Evolutionary conservation across 2,113 vertebrate genomes (phyloP), one percentile per base, ranked within the genome.

Genomic region (Cariama cristata): DNA sequence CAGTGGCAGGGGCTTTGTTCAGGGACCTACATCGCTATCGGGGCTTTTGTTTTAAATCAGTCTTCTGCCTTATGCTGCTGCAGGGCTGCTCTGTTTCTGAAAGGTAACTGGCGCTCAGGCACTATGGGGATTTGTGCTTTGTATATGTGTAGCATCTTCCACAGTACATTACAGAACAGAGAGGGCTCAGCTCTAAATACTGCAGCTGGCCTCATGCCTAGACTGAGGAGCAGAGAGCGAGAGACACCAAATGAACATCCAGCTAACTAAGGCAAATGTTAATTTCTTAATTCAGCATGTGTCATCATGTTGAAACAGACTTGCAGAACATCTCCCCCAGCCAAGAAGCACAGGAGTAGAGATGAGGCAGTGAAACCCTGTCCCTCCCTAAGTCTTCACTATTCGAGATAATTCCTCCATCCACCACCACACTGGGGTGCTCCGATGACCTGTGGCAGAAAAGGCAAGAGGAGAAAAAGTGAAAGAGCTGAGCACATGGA

Each of bases 1-100:
- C 42, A 4, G 49, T 1, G 28, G 6, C 50, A 1, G 12, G 24
- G 9, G 3, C 2, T 1, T 18, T 11, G 55, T 22, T 14, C 79
- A 2, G 69, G 30, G 13, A 38, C 40, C 17, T 6, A 3, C 5
- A 4, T 5, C 10, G 1, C 47, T 19, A 0, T 13, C 7, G 0
- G 21, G 11, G 38, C 0, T 4, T 44, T 11, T 30, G 38, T 12
- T 50, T 28, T n/a, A 18, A 23, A 35, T 12, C 45, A 5, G 8
- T 44, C 15, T 13, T 40, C 33, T 23, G 79, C 53, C 35, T 5
- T 5, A 2, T 2, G 30, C 63, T 45, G 79, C 79, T 27, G 40
- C 38, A 16, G n/a, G n/a, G 52, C 73, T 33, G 50, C 23, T 16
- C 52, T 42, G n/a, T 38, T n/a, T 28, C 26, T 2, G 4, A 26